Percentiles rank a stretch among this genome's conserved stretches.
Evolutionary conservation across 2,113 vertebrate genomes (phyloP).

Genomic region (Theropithecus gelada): DNA sequence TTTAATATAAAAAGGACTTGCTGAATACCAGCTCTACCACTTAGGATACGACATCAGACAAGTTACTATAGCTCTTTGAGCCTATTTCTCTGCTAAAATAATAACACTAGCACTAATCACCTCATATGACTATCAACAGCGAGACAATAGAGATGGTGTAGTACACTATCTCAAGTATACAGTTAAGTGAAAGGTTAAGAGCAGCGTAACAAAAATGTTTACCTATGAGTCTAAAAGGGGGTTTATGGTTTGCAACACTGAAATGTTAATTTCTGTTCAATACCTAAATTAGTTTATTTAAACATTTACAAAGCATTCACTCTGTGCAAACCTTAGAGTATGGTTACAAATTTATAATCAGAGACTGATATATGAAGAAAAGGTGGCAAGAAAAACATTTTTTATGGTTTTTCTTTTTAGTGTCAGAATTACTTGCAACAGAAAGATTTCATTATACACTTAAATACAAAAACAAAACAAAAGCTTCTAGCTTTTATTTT

Average conservation of each 20-base stretch:
- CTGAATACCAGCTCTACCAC: neutral
- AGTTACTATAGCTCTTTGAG: neutral
- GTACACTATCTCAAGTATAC: neutral
- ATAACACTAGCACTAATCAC: neutral
- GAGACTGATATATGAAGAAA: conserved; percentile 8
- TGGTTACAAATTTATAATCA: neutral
- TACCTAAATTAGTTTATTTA: neutral
- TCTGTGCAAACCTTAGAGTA: neutral
- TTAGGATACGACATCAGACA: conserved; percentile 1
- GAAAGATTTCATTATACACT: neutral
- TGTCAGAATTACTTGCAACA: too few species aligned
- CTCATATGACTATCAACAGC: neutral
- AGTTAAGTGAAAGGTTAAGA: conserved; percentile 20
- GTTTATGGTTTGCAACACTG: conserved; percentile 10
- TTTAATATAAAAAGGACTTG: neutral
- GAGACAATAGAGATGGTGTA: neutral
- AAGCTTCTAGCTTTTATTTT: neutral
- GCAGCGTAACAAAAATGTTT: neutral
- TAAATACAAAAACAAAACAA: neutral
- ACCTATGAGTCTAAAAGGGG: conserved; percentile 18
- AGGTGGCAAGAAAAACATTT: neutral
- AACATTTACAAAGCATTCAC: conserved; percentile 20
- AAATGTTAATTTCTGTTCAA: conserved; percentile 37
- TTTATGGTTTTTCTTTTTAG: too few species aligned
- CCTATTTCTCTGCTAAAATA: conserved; percentile 34